These are phyloP conservation scores for Tautogolabrus adspersus DNA, from an alignment of 2,113 vertebrate genomes.

Conservation along the genomic window DNA sequence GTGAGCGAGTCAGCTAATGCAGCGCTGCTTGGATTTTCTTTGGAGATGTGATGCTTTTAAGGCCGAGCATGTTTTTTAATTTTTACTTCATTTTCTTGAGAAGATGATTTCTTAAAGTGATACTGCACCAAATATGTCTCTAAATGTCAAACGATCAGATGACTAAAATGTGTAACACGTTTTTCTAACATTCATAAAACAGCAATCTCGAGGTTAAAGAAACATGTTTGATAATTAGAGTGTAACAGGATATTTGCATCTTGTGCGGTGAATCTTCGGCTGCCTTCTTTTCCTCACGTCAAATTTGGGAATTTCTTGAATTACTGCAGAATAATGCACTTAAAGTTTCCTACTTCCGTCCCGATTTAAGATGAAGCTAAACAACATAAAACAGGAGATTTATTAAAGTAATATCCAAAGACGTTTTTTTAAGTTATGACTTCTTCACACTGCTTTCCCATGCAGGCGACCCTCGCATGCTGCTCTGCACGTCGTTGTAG, in stretches of 20 bases:
- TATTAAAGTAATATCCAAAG: not conserved
- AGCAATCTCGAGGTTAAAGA: not conserved
- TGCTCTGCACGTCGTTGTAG: constrained; percentile 16
- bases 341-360: no score
- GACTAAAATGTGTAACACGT: not conserved
- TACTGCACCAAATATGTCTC: not conserved
- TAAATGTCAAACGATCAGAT: not conserved
- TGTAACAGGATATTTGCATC: no score
- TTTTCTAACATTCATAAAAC: not conserved
- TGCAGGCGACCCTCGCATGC: constrained; percentile 7
- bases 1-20: constrained; percentile 7
- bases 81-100: not conserved
- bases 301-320: no score
- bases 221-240: no score
- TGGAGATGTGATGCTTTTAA: not conserved
- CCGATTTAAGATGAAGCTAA: not conserved
- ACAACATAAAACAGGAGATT: not conserved
- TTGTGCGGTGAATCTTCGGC: not conserved
- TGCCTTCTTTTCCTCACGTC: no score
- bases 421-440: not conserved
- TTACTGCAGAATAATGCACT: not conserved
- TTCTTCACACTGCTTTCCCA: not conserved
- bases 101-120: not conserved
- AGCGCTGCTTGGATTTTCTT: not conserved
- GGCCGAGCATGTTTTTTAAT: constrained; percentile 40